A percentile compares a stretch with the other conserved stretches of the same genome.
Conservation (phyloP, 2,113 vertebrate species). For the Hiodon alosoides region DNA sequence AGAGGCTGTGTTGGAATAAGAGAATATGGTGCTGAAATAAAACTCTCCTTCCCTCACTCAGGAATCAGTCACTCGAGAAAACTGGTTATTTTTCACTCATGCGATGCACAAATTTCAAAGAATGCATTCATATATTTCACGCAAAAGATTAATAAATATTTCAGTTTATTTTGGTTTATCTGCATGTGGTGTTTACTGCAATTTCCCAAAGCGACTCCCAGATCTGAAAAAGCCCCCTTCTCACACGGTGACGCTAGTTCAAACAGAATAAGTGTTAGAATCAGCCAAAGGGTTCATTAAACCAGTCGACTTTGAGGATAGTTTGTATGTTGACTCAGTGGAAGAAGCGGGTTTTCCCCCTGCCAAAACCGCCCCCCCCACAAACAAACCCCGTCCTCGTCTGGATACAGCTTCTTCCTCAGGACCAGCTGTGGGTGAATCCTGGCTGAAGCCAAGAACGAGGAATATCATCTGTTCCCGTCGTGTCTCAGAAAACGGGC, state of each 20-base stretch:
- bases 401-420: conserved; percentile 3
- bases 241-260: conserved; percentile 9
- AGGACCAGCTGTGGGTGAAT: conserved; percentile 4
- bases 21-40: background rate
- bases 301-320: conserved; percentile 10
- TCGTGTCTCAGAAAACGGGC: background rate
- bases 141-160: conserved; percentile 27
- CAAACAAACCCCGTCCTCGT: conserved; percentile 3
- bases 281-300: conserved; percentile 22
- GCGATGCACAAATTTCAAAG: conserved; percentile 16
- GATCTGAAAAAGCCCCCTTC: conserved; percentile 8
- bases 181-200: conserved; percentile 1
- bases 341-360: background rate
- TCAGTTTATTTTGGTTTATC: conserved; percentile 28
- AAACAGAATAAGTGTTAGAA: conserved; percentile 13
- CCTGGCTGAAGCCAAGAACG: conserved; percentile 10
- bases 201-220: conserved; percentile 3
- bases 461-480: conserved; percentile 27
- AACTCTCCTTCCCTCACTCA: background rate
- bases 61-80: background rate
- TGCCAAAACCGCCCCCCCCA: too few relatives aligned
- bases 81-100: background rate
- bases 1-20: background rate
- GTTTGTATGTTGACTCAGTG: background rate
- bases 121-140: background rate